phyloP scores from a whole-genome alignment of 2,113 vertebrate genomes.

The Cathartes aura region DNA sequence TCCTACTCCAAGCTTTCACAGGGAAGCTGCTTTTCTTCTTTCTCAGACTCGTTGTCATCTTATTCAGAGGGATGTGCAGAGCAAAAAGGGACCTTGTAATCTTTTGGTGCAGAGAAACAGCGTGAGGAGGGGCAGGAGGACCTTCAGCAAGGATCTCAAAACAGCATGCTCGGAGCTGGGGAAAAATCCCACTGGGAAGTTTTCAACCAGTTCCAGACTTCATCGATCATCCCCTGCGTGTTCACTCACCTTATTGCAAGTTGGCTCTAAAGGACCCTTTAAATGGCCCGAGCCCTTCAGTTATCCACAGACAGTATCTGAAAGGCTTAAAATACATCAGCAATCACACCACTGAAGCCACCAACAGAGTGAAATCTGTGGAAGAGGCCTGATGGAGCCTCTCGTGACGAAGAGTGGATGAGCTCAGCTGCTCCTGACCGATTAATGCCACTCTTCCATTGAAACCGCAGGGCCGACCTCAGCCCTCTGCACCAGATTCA shows the following conservation, averaged over 20 bases:
- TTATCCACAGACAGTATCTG: not conserved
- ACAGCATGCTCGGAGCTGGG: not conserved
- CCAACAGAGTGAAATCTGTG: not conserved
- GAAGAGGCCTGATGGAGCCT: not conserved
- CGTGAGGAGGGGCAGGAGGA: not conserved
- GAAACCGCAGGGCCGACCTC: not conserved
- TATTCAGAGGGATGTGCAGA: not conserved
- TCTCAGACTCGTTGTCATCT: not conserved
- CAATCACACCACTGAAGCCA: not conserved
- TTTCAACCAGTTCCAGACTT: not conserved
- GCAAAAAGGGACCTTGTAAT: not conserved
- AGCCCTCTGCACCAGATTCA: not conserved
- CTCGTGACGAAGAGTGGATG: not conserved
- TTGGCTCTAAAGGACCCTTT: not conserved
- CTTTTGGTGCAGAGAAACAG: not conserved
- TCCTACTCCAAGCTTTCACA: not conserved
- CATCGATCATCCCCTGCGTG: not conserved
- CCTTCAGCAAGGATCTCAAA: not conserved
- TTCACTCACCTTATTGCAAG: not conserved
- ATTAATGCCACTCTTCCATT: not conserved
- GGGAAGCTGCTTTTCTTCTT: not conserved
- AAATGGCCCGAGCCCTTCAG: not conserved
- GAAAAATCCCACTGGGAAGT: not conserved
- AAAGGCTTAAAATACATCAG: not conserved
- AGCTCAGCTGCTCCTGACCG: not conserved